phyloP scores from a whole-genome alignment of 2,113 vertebrate species.

The Acinonyx jubatus region DNA sequence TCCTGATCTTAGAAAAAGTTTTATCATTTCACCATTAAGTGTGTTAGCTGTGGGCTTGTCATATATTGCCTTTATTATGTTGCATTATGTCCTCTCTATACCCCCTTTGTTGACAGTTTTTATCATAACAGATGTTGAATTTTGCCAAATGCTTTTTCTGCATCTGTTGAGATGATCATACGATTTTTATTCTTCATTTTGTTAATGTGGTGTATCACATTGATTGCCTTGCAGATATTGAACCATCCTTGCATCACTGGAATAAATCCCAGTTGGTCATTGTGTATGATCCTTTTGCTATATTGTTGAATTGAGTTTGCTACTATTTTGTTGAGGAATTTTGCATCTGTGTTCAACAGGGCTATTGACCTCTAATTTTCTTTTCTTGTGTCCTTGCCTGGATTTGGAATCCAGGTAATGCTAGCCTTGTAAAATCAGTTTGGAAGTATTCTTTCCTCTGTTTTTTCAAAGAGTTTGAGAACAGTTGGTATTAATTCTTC shows the following conservation, averaged over 20 bases:
- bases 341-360: neutral
- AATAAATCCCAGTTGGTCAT: neutral
- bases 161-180: neutral
- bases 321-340: neutral
- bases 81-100: too few relatives aligned
- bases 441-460: neutral
- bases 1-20: neutral
- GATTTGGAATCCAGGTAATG: neutral
- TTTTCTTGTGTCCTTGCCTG: neutral
- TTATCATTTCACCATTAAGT: neutral
- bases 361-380: neutral
- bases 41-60: neutral
- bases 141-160: neutral
- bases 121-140: neutral
- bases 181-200: neutral
- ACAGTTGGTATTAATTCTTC: neutral
- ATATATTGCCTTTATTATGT: neutral
- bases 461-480: neutral
- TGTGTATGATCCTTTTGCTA: neutral
- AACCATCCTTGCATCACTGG: neutral
- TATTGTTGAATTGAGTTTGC: neutral
- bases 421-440: neutral
- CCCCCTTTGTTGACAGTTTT: neutral
- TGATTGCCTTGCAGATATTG: neutral
- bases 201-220: neutral